phyloP scores from a whole-genome alignment of 2,797 vertebrate genomes.

The Poeciliopsis infans region DNA sequence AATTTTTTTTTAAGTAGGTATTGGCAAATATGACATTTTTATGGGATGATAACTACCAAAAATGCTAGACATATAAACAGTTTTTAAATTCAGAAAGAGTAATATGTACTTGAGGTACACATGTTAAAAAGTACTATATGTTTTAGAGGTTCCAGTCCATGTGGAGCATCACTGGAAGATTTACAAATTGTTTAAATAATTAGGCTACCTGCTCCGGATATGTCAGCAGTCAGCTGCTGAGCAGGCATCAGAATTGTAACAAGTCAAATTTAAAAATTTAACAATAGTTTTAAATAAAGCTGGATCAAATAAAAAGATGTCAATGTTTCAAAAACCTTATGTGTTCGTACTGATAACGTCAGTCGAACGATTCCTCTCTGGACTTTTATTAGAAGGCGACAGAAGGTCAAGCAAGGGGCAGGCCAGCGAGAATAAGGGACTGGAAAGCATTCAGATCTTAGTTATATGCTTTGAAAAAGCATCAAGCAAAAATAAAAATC shows the following conservation, averaged over 20 bases:
- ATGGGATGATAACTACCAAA: not conserved
- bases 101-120: not conserved
- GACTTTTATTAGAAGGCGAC: no score
- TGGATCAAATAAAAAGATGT: not conserved
- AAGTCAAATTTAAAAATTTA: not conserved
- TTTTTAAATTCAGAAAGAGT: not conserved
- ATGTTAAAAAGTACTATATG: not conserved
- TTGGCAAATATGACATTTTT: not conserved
- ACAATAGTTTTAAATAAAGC: not conserved
- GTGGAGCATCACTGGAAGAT: not conserved
- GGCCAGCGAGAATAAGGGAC: no score
- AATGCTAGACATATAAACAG: not conserved
- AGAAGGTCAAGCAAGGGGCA: no score
- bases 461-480: no score
- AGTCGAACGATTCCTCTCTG: no score
- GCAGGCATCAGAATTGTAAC: not conserved
- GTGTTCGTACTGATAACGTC: no score
- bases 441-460: no score
- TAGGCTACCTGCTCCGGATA: not conserved
- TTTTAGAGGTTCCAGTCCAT: not conserved
- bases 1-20: not conserved
- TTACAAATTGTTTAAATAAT: not conserved
- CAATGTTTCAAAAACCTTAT: no score
- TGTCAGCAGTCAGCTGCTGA: not conserved
- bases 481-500: no score